Base-by-base conservation (phyloP, 23 tunicate genomes). In the Oikopleura vanhoeffeni region DNA sequence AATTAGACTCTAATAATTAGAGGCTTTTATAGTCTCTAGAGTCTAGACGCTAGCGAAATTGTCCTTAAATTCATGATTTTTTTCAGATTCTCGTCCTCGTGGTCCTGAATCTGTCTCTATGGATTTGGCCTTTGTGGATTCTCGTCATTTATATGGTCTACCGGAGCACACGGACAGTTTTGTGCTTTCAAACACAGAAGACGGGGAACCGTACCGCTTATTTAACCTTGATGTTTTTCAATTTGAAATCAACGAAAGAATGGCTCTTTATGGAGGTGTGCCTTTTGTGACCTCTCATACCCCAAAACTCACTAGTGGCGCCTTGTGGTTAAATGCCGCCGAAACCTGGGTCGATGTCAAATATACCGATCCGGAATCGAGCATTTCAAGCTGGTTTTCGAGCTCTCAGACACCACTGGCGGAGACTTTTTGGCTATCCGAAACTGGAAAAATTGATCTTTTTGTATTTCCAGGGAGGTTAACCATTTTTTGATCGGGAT, bases 321-420 rank as follows among this genome's bases (percentile, higher is more conserved):
- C 90, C 84, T 83, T 93, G 40, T 93, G 98, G 98, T 77, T 93
- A 41, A 93, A 93, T 76, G 85, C 98, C n/a, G 98, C 98, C 67
- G 98, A 93, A 79, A 93, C 98, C 0, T 93, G 98, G 98, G 67
- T 93, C 34, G 98, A 93, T 83, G 89, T 93, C 41, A 90, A 92
- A 49, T 49, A 49, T 18, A 18, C 18, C 60, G 60, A 49, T 49
- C 60, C 60, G 18, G 60, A 49, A 49, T 8, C 60, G 18, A 8
- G 18, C 18, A 49, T 49, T 49, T 8, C 60, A 8, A 8, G 18
- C 60, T 49, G 60, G 60, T 49, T 49, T 18, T 8, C 60, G 18
- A 8, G 18, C 60, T 8, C 18, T 8, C 8, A 49, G 18, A 18
- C 18, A 8, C 60, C 60, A 8, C 18, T 8, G 18, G 60, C 60